Conservation (phyloP, 37 sponge, comb jelly and placozoan genomes). For the Sycon ciliatum region DNA sequence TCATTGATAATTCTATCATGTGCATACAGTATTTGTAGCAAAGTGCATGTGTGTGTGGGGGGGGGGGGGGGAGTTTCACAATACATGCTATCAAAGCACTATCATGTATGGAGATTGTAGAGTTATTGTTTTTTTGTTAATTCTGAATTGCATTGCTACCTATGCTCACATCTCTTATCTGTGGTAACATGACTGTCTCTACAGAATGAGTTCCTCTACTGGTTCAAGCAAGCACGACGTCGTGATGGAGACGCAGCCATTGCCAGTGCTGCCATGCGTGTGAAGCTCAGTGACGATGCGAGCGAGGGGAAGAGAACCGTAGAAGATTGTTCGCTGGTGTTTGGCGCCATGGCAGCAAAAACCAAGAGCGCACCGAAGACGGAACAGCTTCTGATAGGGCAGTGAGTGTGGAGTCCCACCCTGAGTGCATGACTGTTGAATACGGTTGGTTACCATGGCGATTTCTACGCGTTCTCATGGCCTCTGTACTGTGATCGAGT, state of each 20-base stretch:
- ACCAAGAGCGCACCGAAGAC: slow-evolving; percentile 52
- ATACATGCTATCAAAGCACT: no score
- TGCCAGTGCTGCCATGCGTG: slow-evolving; percentile 64
- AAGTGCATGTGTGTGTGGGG: no score
- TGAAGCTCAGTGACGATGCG: slow-evolving; percentile 27
- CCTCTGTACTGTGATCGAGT: neutral
- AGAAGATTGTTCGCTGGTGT: slow-evolving; percentile 31
- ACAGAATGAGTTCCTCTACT: slow-evolving; percentile 53
- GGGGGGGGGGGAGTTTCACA: no score
- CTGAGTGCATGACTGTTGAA: neutral
- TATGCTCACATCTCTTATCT: no score
- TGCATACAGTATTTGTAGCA: no score
- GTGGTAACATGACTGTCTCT: no score
- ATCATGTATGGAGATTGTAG: no score
- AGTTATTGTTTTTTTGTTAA: no score
- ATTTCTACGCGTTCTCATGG: neutral
- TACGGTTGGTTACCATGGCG: neutral
- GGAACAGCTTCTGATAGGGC: slow-evolving; percentile 38
- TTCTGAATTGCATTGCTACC: no score
- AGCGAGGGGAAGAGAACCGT: slow-evolving; percentile 21
- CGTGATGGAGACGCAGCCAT: slow-evolving; percentile 73
- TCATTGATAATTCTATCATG: no score
- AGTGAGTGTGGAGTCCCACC: slow-evolving; percentile 12
- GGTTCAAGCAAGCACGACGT: slow-evolving; percentile 69
- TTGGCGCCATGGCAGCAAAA: slow-evolving; percentile 60